Evolutionary conservation across 2,797 vertebrate genomes (phyloP).

Genomic region (Anguilla marmorata): DNA sequence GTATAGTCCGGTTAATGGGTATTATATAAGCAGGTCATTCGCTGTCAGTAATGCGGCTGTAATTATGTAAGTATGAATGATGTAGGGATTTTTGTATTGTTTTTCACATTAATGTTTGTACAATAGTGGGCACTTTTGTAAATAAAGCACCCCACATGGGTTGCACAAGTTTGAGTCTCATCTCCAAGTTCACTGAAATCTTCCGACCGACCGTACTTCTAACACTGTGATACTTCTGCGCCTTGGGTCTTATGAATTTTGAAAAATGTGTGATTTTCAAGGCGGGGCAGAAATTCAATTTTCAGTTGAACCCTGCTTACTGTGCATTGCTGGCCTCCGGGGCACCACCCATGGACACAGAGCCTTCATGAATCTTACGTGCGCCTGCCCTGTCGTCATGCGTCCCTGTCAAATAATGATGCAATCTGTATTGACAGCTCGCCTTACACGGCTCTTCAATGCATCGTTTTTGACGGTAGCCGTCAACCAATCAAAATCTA

Average conservation of each 20-base stretch:
- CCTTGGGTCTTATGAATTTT: not conserved
- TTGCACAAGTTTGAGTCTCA: too few relatives aligned
- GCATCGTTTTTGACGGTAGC: constrained; percentile 31
- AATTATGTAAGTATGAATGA: too few relatives aligned
- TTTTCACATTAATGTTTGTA: too few relatives aligned
- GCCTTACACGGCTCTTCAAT: constrained; percentile 44
- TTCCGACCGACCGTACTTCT: too few relatives aligned
- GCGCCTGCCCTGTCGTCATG: not conserved
- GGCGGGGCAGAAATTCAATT: not conserved
- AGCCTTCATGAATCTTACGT: not conserved
- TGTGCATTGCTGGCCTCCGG: not conserved
- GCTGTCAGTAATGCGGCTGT: too few relatives aligned
- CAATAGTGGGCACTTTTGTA: too few relatives aligned
- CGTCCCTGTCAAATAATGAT: constrained; percentile 45
- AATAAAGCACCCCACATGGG: too few relatives aligned
- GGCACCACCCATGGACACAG: not conserved
- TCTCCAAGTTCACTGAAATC: too few relatives aligned
- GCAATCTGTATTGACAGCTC: constrained; percentile 50
- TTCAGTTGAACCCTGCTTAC: not conserved
- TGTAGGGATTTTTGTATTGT: too few relatives aligned
- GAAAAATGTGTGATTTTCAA: not conserved
- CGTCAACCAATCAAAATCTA: constrained; percentile 42
- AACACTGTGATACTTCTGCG: not conserved
- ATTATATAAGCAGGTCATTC: too few relatives aligned
- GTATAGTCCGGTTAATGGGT: too few relatives aligned